phyloP scores from a whole-genome alignment of 2,888 invertebrate genomes.

The Lepidocyrtinus sp. region DNA sequence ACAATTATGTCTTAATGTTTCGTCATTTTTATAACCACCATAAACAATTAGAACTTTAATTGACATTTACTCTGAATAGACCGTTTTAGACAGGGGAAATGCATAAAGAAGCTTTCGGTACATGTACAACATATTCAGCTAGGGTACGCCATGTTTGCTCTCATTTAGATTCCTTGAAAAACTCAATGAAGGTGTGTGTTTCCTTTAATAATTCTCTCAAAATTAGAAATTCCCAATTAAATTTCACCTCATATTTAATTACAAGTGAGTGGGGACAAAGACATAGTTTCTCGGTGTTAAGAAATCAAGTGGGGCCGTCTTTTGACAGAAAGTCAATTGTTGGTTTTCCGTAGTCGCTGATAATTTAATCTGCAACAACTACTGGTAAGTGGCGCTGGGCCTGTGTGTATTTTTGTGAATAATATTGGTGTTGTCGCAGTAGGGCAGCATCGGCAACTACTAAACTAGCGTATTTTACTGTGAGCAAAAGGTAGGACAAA shows the following conservation, averaged over 20 bases:
- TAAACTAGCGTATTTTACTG: slow-evolving; percentile 2
- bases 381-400: slow-evolving; percentile 66
- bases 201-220: background rate
- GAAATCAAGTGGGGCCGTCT: slow-evolving; percentile 55
- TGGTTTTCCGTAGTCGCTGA: slow-evolving; percentile 42
- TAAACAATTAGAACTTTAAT: too few relatives aligned
- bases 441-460: slow-evolving; percentile 47
- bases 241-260: slow-evolving; percentile 4
- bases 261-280: slow-evolving; percentile 30
- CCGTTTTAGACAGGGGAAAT: slow-evolving; percentile 32
- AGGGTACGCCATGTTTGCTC: slow-evolving; percentile 56
- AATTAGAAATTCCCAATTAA: background rate
- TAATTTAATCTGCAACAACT: slow-evolving; percentile 59
- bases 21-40: background rate
- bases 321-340: slow-evolving; percentile 47
- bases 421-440: slow-evolving; percentile 43
- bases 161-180: slow-evolving; percentile 27
- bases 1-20: background rate
- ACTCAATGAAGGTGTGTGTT: slow-evolving; percentile 16
- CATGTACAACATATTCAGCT: slow-evolving; percentile 45
- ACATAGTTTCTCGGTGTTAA: background rate
- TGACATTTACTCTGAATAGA: slow-evolving; percentile 6
- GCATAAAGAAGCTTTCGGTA: background rate
- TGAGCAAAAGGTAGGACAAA: slow-evolving; percentile 20
- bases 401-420: slow-evolving; percentile 31